Evolutionary conservation across 2,797 vertebrate species (phyloP).

Genomic region (Myotis myotis): DNA sequence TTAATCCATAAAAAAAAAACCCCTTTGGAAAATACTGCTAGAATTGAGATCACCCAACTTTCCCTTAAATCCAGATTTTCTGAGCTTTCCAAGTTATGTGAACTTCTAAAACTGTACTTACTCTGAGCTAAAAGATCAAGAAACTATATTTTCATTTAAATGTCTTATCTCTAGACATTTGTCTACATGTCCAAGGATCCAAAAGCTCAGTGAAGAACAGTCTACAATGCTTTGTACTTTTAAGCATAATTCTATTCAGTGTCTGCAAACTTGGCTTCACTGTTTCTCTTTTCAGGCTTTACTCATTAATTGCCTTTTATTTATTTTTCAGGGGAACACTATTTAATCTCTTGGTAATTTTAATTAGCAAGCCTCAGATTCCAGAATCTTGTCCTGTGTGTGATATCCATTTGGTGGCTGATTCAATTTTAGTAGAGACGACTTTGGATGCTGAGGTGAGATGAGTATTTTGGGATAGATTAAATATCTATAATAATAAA

Average conservation of each 20-base stretch:
- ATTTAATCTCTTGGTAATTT: slow-evolving; percentile 75
- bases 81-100: neutral
- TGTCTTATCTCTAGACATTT: neutral
- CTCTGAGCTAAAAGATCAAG: neutral
- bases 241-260: neutral
- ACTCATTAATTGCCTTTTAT: slow-evolving; percentile 29
- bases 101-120: neutral
- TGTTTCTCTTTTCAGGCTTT: neutral
- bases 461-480: neutral
- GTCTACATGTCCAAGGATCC: neutral
- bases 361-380: slow-evolving; percentile 72
- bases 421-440: slow-evolving; percentile 31
- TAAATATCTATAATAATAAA: neutral
- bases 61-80: neutral
- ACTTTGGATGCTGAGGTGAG: slow-evolving; percentile 74
- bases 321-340: slow-evolving; percentile 81
- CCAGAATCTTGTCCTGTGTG: slow-evolving; percentile 43
- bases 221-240: neutral
- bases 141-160: slow-evolving; percentile 30
- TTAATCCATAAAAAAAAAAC: neutral
- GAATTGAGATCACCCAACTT: neutral
- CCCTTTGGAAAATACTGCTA: slow-evolving; percentile 16
- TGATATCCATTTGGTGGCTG: slow-evolving; percentile 30
- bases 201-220: neutral
- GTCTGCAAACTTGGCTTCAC: neutral